Evolutionary conservation across 2,888 invertebrate species (phyloP).

Genomic region (Polymixis lichenea): DNA sequence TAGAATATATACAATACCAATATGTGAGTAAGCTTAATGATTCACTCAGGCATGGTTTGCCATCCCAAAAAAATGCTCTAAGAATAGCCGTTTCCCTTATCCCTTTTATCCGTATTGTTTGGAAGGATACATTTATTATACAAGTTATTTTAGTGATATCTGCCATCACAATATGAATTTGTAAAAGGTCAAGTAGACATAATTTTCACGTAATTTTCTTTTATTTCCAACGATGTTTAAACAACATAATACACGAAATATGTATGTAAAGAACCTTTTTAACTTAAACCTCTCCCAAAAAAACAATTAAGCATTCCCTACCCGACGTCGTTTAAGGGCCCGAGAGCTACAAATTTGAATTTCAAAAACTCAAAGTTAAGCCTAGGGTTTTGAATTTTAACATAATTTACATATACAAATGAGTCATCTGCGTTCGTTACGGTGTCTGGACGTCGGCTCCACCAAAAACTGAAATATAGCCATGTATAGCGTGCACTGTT

Average conservation of each 20-base stretch:
- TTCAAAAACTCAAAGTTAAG: slow-evolving; percentile 74
- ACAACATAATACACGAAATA: slow-evolving; percentile 51
- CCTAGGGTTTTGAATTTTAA: slow-evolving; percentile 76
- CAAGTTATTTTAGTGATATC: background rate
- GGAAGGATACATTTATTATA: slow-evolving; percentile 6
- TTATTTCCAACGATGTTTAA: slow-evolving; percentile 31
- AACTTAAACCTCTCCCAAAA: slow-evolving; percentile 54
- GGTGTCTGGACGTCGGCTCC: slow-evolving; percentile 63
- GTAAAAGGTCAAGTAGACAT: slow-evolving; percentile 2
- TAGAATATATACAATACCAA: background rate
- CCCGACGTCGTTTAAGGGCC: slow-evolving; percentile 68
- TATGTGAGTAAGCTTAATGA: background rate
- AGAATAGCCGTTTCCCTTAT: background rate
- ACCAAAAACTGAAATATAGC: slow-evolving; percentile 49
- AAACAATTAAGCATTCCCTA: slow-evolving; percentile 73
- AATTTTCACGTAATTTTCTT: slow-evolving; percentile 41
- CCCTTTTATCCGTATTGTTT: background rate
- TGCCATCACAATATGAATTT: slow-evolving; percentile 15
- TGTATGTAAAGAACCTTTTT: slow-evolving; percentile 51
- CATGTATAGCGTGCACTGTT: slow-evolving; percentile 37
- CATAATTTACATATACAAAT: slow-evolving; percentile 81
- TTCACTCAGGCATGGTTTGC: background rate
- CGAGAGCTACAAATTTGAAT: slow-evolving; percentile 75
- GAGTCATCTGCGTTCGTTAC: slow-evolving; percentile 79
- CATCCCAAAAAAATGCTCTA: background rate